phyloP scores from a whole-genome alignment of 2,113 vertebrate genomes.

The Ptilorrhoa leucosticta region DNA sequence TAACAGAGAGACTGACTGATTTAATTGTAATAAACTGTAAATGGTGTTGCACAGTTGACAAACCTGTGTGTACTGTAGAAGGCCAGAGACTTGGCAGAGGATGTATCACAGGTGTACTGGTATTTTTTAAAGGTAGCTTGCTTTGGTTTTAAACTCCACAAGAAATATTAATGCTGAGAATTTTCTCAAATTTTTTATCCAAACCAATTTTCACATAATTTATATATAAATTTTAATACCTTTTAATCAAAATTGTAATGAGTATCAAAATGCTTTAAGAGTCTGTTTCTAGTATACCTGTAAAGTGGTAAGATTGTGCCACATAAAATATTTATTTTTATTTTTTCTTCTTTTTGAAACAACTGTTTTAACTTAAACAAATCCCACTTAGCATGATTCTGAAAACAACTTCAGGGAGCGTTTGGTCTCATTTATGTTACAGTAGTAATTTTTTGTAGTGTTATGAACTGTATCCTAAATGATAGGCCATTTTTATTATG shows the following conservation, averaged over 20 bases:
- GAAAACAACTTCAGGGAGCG: conserved; percentile 67
- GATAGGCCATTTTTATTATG: conserved; percentile 55
- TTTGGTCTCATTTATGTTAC: conserved; percentile 67
- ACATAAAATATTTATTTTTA: conserved; percentile 70
- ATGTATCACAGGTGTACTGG: conserved; percentile 62
- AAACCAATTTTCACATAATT: conserved; percentile 63
- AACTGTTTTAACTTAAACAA: conserved; percentile 61
- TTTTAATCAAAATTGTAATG: conserved; percentile 67
- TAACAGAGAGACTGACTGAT: conserved; percentile 77
- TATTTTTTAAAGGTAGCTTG: conserved; percentile 54
- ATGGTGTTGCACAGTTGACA: conserved; percentile 78
- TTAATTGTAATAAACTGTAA: conserved; percentile 73
- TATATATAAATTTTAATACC: conserved; percentile 65
- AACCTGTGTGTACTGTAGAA: conserved; percentile 79
- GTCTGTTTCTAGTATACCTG: conserved; percentile 64
- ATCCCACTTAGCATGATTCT: conserved; percentile 53
- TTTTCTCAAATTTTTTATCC: conserved; percentile 52
- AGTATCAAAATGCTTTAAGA: conserved; percentile 72
- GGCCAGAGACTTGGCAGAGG: conserved; percentile 76
- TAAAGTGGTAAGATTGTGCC: conserved; percentile 63
- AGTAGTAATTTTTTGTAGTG: conserved; percentile 55
- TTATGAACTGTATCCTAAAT: conserved; percentile 65
- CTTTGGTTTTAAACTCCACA: conserved; percentile 61
- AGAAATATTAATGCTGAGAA: conserved; percentile 51
- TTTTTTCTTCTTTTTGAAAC: conserved; percentile 63